Evolutionary conservation across 2,888 invertebrate species (phyloP).

Genomic region (Deilephila porcellus): DNA sequence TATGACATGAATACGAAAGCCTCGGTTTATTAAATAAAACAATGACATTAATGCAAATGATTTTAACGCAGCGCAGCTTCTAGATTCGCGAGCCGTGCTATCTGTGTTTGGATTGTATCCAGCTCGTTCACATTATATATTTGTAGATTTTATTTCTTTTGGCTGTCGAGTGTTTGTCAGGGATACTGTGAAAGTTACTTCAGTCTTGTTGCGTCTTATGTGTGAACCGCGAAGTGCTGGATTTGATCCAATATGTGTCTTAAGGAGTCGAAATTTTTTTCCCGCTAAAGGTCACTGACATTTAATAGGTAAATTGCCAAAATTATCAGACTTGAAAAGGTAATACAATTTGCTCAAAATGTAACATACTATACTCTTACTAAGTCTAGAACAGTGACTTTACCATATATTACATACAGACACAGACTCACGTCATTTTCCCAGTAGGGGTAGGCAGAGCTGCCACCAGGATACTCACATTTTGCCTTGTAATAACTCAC

Average conservation of each 20-base stretch:
- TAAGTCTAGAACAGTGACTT: too few species aligned
- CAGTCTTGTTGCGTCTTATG: neutral
- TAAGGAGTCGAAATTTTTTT: too few species aligned
- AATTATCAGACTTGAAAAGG: too few species aligned
- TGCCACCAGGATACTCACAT: too few species aligned
- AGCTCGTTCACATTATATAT: neutral
- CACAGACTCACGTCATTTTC: too few species aligned
- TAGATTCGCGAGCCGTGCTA: neutral
- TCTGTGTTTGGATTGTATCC: constrained; percentile 6
- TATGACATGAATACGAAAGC: neutral
- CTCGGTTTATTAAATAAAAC: neutral
- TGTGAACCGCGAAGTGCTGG: neutral
- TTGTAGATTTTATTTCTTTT: neutral
- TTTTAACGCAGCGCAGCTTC: neutral
- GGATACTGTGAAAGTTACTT: neutral
- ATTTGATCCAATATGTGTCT: neutral
- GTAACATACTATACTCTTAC: too few species aligned
- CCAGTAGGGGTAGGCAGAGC: too few species aligned
- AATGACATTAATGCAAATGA: constrained; percentile 6
- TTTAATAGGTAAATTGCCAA: too few species aligned
- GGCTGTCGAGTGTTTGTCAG: neutral
- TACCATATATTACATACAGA: too few species aligned
- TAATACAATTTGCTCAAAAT: too few species aligned
- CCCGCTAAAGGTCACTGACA: too few species aligned
- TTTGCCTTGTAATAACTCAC: too few species aligned